Evolutionary conservation across 1,140 invertebrate genomes (phyloP), one percentile per base, ranked within the genome.

Genomic region (Phenacoccus solenopsis): DNA sequence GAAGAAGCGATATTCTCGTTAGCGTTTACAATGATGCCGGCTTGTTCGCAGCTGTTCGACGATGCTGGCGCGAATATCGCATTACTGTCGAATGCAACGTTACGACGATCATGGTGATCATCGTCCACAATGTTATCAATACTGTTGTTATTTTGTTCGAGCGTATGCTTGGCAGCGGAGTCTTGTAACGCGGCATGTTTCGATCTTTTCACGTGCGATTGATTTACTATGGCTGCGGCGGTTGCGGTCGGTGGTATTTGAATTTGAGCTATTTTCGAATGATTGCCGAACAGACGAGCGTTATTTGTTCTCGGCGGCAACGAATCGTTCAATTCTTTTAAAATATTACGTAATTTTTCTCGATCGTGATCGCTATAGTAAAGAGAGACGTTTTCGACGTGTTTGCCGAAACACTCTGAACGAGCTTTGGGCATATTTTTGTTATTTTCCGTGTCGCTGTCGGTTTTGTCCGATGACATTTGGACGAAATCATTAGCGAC

Each of bases 261-360:
- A n/a, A 9, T 38, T 38, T n/a, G 32, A 38, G n/a, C n/a, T n/a
- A n/a, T n/a, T n/a, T n/a, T n/a, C 32, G 32, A 38, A 9, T 38
- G 9, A 38, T 38, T n/a, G n/a, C 32, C 32, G 9, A 38, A n/a
- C 32, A 38, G 32, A 38, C n/a, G 9, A n/a, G 32, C 9, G 9
- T 38, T 38, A n/a, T n/a, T n/a, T 49, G 3, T 49, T 9, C 5
- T 49, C 38, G 16, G 16, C n/a, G 85, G 82, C 72, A 87, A 74
- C n/a, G 84, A 85, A 75, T 85, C 82, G 74, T 86, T 86, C 84
- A 86, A 85, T 75, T 86, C 84, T 73, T 85, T 85, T 70, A 86
- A 73, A 81, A 86, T 84, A 74, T 85, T 84, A 72, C 82, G 84
- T 24, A 86, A 75, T 76, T 82, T 82, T 32, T 77, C 75, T 71